Conservation (phyloP, 2,797 vertebrate genomes). For the Gadopsis bispinosus region DNA sequence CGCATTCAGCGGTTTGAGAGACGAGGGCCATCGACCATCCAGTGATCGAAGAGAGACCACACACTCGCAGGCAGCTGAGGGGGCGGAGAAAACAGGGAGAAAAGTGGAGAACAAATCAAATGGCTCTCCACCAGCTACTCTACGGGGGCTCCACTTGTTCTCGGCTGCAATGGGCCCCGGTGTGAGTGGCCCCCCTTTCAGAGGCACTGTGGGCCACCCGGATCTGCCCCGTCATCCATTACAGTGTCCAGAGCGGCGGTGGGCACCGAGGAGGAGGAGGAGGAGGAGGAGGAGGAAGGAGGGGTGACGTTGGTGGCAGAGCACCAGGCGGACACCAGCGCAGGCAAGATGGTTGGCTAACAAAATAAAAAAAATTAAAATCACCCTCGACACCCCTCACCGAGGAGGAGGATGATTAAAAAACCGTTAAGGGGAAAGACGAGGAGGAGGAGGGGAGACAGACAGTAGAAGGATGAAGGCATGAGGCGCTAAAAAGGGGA, state of each 20-base stretch:
- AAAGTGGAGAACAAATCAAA: constrained; percentile 70
- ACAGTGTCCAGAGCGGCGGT: constrained; percentile 55
- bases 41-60: constrained; percentile 71
- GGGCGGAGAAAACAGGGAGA: constrained; percentile 37
- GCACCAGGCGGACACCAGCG: constrained; percentile 75
- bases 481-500: constrained; percentile 43
- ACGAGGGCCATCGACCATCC: constrained; percentile 65
- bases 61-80: constrained; percentile 66
- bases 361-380: constrained; percentile 21
- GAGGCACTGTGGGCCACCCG: constrained; percentile 68
- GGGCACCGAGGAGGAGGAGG: constrained; percentile 55
- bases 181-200: constrained; percentile 63
- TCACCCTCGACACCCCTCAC: constrained; percentile 35
- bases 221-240: constrained; percentile 80
- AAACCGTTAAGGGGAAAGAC: no score
- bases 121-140: constrained; percentile 80
- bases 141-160: constrained; percentile 76
- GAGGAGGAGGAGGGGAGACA: background rate
- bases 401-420: no score
- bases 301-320: constrained; percentile 56
- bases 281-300: background rate
- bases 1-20: constrained; percentile 51
- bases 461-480: constrained; percentile 59
- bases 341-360: constrained; percentile 68
- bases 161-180: constrained; percentile 53